Conservation (phyloP, 2,113 vertebrate species). For the Leptosomus discolor region DNA sequence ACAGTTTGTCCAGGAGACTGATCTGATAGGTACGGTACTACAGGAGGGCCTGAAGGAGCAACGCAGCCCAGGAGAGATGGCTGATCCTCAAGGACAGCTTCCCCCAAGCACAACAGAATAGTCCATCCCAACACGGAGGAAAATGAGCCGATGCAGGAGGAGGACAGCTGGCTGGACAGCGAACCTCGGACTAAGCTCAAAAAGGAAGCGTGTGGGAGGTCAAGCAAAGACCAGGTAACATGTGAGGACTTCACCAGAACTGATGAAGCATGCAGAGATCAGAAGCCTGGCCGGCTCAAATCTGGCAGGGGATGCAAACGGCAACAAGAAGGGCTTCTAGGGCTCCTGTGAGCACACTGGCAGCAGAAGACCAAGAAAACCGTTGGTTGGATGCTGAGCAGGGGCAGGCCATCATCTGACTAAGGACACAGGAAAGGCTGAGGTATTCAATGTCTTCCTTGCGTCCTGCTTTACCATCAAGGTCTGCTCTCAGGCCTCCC, state of each 20-base stretch:
- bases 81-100: neutral
- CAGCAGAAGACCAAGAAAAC: neutral
- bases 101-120: neutral
- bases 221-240: neutral
- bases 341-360: neutral
- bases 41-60: neutral
- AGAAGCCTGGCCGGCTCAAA: neutral
- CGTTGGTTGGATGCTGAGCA: rapidly evolving
- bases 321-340: neutral
- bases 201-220: neutral
- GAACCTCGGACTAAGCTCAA: neutral
- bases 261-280: neutral
- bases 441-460: neutral
- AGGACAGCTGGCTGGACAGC: neutral
- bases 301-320: no score
- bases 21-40: neutral
- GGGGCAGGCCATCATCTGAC: neutral
- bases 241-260: neutral
- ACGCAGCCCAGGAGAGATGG: neutral
- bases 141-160: neutral
- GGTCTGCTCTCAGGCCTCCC: neutral
- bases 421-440: neutral
- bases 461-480: neutral
- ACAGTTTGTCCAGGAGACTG: neutral
- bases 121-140: neutral